Base-by-base conservation (phyloP, 2,797 vertebrate species). In the Borostomias antarcticus region DNA sequence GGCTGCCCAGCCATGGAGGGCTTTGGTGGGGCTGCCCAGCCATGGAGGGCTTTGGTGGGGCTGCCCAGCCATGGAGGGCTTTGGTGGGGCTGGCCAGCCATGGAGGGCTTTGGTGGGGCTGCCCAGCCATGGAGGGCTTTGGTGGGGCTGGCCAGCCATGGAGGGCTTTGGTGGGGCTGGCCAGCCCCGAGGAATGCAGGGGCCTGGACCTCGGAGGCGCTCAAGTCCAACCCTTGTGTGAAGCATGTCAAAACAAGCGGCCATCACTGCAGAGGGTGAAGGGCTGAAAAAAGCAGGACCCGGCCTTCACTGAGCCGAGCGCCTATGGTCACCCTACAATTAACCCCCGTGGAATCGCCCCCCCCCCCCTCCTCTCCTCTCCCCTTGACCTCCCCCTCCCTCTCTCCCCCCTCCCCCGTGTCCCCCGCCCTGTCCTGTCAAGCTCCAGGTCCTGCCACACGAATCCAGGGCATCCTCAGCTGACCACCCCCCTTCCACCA, bases 221-320 rank as follows among this genome's bases (percentile, higher is more conserved):
- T 58, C 65, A 79, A 82, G 83, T 76, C 73, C 68, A 40, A 71
- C 76, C 79, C 78, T 89, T 91, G 89, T 84, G 88, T 89, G 85
- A 91, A 92, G 74, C 66, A 56, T 89, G 91, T 91, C 90, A 92
- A 89, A 92, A 91, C 90, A 92, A 68, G 85, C 85, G 71, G 74
- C 79, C 82, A 68, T 89, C 86, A 88, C 85, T 86, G 85, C 86
- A 80, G 62, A 80, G 78, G 75, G 0, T n/a, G n/a, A 74, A 75
- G 75, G 79, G 79, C 79, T 69, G 68, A 68, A 81, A 70, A 75
- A 82, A 76, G 85, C 66, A 53, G 37, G 32, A 30, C 6, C 45
- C 79, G 73, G 80, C 74, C 80, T 86, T 78, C 45, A 32, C 78
- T 73, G 83, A 85, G 82, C 77, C 50, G 79, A 10, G 79, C 72